Evolutionary conservation across 1,140 invertebrate species (phyloP).

Genomic region (Bombyx mori): DNA sequence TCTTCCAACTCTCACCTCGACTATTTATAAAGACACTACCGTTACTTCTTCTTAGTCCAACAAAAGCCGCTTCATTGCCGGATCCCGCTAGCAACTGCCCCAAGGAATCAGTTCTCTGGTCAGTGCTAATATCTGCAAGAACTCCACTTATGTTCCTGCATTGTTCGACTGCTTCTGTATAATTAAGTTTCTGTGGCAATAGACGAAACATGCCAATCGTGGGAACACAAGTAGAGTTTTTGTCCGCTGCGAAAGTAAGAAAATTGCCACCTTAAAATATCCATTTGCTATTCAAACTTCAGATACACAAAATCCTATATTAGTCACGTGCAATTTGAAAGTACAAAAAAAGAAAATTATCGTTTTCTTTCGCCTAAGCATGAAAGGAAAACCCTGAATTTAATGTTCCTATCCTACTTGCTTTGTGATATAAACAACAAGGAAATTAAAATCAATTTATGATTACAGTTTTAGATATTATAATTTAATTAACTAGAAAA

Average conservation of each 20-base stretch:
- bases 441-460: too few species aligned
- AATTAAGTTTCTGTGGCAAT: constrained; percentile 67
- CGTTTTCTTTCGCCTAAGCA: too few species aligned
- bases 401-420: too few species aligned
- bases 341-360: too few species aligned
- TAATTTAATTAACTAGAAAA: neutral
- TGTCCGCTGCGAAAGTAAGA: constrained; percentile 51
- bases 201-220: constrained; percentile 74
- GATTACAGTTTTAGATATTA: too few species aligned
- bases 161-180: constrained; percentile 62
- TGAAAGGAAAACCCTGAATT: too few species aligned
- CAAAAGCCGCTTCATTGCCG: constrained; percentile 54
- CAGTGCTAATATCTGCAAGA: constrained; percentile 73
- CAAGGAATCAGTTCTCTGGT: constrained; percentile 72
- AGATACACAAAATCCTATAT: too few species aligned
- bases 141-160: constrained; percentile 72
- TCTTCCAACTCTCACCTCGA: constrained; percentile 25
- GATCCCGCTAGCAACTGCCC: constrained; percentile 50
- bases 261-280: too few species aligned
- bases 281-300: too few species aligned
- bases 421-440: too few species aligned
- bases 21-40: constrained; percentile 24
- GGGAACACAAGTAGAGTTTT: constrained; percentile 72
- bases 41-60: constrained; percentile 67
- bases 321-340: too few species aligned